A percentile compares a stretch with the other conserved stretches of the same genome.
Conservation (phyloP, 2,797 vertebrate genomes). For the Pempheris klunzingeri region DNA sequence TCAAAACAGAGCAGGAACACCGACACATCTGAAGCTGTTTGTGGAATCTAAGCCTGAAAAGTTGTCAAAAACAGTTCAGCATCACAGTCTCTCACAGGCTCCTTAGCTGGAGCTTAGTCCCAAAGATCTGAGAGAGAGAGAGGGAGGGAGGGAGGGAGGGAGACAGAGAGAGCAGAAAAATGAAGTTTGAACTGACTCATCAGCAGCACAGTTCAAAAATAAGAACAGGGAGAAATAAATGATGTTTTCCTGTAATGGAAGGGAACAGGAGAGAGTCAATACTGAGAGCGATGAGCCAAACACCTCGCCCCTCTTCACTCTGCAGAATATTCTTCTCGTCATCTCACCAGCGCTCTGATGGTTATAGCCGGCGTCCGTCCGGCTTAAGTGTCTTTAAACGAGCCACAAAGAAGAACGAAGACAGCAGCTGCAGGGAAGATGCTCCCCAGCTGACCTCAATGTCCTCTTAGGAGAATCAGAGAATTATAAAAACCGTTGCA, state of each 20-base stretch:
- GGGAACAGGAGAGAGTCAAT: too few species aligned
- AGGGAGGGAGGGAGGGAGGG: background rate
- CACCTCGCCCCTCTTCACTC: too few species aligned
- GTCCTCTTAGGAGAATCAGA: constrained; percentile 16
- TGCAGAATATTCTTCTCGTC: too few species aligned
- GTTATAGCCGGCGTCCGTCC: background rate
- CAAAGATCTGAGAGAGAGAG: constrained; percentile 8
- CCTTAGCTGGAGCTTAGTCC: constrained; percentile 10
- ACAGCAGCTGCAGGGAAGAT: constrained; percentile 23
- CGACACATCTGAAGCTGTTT: background rate
- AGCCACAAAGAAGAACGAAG: background rate
- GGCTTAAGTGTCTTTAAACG: background rate
- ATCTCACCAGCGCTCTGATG: too few species aligned
- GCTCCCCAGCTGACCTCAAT: constrained; percentile 27
- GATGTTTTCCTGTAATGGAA: too few species aligned
- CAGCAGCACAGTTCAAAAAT: constrained; percentile 18
- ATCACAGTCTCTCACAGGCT: background rate
- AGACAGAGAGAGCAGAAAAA: constrained; percentile 22
- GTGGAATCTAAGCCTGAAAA: background rate
- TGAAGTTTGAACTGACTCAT: constrained; percentile 50
- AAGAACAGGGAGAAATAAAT: too few species aligned
- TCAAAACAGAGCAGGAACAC: background rate
- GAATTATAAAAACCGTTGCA: background rate
- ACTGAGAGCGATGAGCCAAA: too few species aligned
- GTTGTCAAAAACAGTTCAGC: background rate